phyloP scores from a whole-genome alignment of 2,888 invertebrate species.

The Habrosyne pyritoides region DNA sequence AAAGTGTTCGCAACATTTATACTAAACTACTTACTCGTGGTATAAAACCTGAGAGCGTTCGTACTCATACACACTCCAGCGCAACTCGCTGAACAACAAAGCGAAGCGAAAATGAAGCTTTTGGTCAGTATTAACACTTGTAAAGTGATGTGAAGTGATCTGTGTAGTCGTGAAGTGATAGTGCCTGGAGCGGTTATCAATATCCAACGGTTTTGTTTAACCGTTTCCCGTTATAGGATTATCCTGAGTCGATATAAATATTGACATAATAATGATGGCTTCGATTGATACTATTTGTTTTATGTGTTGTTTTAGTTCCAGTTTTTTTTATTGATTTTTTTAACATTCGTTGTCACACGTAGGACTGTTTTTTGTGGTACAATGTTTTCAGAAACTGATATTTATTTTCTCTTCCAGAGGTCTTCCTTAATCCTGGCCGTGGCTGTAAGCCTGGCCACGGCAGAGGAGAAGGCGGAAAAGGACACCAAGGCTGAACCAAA shows the following conservation, averaged over 20 bases:
- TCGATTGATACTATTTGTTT: neutral
- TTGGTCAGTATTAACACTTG: constrained; percentile 67
- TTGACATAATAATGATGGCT: neutral
- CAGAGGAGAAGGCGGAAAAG: constrained; percentile 80
- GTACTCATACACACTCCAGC: constrained; percentile 66
- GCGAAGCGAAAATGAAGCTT: constrained; percentile 80
- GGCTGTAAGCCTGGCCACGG: constrained; percentile 81
- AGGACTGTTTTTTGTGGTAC: too few species aligned
- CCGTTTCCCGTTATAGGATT: neutral
- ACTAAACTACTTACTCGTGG: constrained; percentile 63
- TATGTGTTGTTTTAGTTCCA: too few species aligned
- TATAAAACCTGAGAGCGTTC: constrained; percentile 67
- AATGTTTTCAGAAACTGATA: too few species aligned
- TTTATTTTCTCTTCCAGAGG: constrained; percentile 62
- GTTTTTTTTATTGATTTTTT: neutral
- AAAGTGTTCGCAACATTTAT: constrained; percentile 76
- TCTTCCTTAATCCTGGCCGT: constrained; percentile 80
- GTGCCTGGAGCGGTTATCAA: neutral
- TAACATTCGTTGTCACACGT: too few species aligned
- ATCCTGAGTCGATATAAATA: neutral
- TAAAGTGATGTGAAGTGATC: constrained; percentile 29
- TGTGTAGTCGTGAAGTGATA: constrained; percentile 21
- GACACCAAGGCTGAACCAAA: constrained; percentile 74
- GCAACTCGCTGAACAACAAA: constrained; percentile 73
- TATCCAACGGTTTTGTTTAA: neutral